These are phyloP conservation scores for Toxostoma redivivum DNA, from an alignment of 2,113 vertebrate species.

Conservation along the genomic window DNA sequence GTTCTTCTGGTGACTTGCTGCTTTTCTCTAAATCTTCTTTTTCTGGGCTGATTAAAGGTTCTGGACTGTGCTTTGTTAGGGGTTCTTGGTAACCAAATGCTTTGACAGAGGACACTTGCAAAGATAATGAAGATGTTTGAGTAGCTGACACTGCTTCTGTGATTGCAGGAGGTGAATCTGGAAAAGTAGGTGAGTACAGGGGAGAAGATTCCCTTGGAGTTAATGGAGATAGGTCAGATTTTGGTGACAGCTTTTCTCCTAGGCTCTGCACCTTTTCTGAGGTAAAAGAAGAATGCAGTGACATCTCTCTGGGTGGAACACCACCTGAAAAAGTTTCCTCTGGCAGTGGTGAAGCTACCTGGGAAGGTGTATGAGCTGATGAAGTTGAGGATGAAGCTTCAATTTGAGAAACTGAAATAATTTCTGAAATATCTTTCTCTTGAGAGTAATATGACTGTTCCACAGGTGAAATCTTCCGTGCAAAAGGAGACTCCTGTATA, in stretches of 20 bases:
- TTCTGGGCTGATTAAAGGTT: not conserved
- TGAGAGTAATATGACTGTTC: conserved; percentile 81
- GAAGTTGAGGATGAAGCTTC: conserved; percentile 92
- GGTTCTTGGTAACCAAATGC: not conserved
- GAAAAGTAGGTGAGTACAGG: conserved; percentile 73
- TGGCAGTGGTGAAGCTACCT: conserved; percentile 80
- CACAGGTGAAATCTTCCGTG: conserved; percentile 65
- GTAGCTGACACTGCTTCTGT: not conserved
- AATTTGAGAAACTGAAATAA: conserved; percentile 86
- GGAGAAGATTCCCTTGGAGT: conserved; percentile 77
- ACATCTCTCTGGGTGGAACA: conserved; percentile 78
- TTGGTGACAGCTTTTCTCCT: conserved; percentile 76
- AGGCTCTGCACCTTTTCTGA: conserved; percentile 74
- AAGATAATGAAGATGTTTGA: not conserved
- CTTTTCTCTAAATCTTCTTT: conserved; percentile 40
- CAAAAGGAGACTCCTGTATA: conserved; percentile 69
- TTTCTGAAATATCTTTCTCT: conserved; percentile 80
- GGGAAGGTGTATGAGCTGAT: conserved; percentile 90
- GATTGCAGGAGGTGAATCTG: conserved; percentile 25
- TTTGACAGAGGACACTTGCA: not conserved
- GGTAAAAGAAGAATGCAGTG: conserved; percentile 82
- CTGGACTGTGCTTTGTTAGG: not conserved
- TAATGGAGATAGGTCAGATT: conserved; percentile 80
- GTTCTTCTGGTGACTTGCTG: conserved; percentile 12
- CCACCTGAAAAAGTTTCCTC: conserved; percentile 73